Conservation (phyloP, 2,113 vertebrate genomes). For the Xerus inauris region DNA sequence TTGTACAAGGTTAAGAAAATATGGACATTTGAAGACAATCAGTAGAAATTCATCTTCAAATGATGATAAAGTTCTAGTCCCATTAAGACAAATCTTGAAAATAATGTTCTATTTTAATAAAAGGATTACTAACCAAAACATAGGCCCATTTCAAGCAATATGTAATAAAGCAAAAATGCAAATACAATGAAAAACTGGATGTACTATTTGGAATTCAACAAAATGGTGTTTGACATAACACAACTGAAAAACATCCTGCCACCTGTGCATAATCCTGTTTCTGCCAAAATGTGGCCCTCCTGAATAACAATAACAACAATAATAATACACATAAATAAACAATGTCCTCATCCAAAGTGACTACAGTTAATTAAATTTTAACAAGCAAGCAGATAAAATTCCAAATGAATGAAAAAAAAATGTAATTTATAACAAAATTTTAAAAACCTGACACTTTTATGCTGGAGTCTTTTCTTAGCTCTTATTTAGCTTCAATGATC, state of each 20-base stretch:
- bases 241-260: constrained; percentile 17
- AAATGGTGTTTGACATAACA: constrained; percentile 8
- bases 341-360: constrained; percentile 16
- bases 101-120: constrained; percentile 52
- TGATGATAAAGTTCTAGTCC: background rate
- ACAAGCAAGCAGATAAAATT: constrained; percentile 54
- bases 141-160: constrained; percentile 43
- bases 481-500: constrained; percentile 45
- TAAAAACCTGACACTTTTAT: background rate
- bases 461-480: background rate
- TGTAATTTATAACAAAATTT: background rate
- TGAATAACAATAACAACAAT: background rate
- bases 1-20: background rate
- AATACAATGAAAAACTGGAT: constrained; percentile 13
- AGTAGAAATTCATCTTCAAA: background rate
- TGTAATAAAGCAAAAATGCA: background rate
- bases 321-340: background rate
- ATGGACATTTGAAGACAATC: background rate
- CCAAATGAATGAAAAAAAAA: constrained; percentile 53
- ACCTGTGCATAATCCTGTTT: background rate
- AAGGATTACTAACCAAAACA: background rate
- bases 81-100: constrained; percentile 15
- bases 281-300: background rate
- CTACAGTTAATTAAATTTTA: background rate
- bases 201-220: constrained; percentile 15